Evolutionary conservation across 1,140 invertebrate genomes (phyloP).

Genomic region (Oedothorax gibbosus): DNA sequence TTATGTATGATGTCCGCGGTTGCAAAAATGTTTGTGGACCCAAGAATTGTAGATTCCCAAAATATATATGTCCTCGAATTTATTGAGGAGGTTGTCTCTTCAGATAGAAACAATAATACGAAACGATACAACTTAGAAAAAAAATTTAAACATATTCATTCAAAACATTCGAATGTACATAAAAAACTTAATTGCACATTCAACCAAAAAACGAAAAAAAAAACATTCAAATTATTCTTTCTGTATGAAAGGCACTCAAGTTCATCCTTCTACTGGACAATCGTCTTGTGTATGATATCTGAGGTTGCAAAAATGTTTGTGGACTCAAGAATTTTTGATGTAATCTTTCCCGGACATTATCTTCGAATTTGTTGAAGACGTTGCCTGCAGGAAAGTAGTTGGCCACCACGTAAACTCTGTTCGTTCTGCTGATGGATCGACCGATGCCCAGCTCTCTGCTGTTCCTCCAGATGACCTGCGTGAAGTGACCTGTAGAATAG

Average conservation of each 20-base stretch:
- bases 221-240: neutral
- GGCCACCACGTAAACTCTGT: constrained; percentile 82
- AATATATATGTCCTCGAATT: too few species aligned
- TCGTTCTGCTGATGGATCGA: constrained; percentile 73
- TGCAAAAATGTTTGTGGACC: neutral
- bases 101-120: too few species aligned
- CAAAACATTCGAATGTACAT: too few species aligned
- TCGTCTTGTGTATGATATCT: neutral
- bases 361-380: constrained; percentile 77
- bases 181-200: too few species aligned
- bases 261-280: neutral
- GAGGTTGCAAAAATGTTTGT: neutral
- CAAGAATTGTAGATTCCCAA: too few species aligned
- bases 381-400: constrained; percentile 90
- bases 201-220: too few species aligned
- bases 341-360: constrained; percentile 74
- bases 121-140: too few species aligned
- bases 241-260: neutral
- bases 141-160: too few species aligned
- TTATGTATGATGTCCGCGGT: neutral
- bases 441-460: constrained; percentile 81
- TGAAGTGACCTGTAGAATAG: constrained; percentile 66
- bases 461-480: constrained; percentile 77
- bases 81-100: too few species aligned
- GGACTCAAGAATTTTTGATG: neutral